Conservation (phyloP, 1,140 invertebrate species). For the Heliconius congener region DNA sequence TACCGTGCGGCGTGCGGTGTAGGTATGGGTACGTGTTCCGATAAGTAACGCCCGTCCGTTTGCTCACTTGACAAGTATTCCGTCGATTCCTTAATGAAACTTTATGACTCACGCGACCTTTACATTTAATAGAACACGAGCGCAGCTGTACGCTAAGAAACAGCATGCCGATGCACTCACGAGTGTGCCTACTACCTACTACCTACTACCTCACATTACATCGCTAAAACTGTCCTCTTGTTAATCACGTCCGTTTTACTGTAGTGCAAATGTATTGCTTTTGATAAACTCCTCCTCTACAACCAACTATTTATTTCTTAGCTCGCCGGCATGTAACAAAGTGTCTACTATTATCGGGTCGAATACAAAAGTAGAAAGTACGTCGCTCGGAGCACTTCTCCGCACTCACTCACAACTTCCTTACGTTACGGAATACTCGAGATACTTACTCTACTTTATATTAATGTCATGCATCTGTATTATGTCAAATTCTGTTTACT, state of each 20-base stretch:
- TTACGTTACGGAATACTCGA: no score
- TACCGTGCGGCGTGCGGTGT: not conserved
- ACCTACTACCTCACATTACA: no score
- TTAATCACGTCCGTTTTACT: not conserved
- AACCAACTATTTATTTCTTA: not conserved
- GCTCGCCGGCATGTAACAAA: not conserved
- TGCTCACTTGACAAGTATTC: constrained; percentile 2
- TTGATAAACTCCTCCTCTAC: not conserved
- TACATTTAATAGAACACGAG: constrained; percentile 7
- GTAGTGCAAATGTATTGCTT: no score
- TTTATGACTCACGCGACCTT: not conserved
- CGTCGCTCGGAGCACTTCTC: not conserved
- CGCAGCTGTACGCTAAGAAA: not conserved
- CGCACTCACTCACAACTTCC: no score
- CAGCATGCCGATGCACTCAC: not conserved
- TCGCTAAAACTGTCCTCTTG: not conserved
- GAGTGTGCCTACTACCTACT: no score
- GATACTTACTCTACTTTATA: no score
- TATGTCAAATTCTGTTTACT: not conserved
- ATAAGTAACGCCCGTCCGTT: not conserved
- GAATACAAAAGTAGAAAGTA: not conserved
- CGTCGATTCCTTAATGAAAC: constrained; percentile 11
- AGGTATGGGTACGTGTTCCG: not conserved
- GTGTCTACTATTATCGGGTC: not conserved
- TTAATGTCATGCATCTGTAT: not conserved